Conservation (phyloP, 1,140 invertebrate species). For the Drosophila asahinai region DNA sequence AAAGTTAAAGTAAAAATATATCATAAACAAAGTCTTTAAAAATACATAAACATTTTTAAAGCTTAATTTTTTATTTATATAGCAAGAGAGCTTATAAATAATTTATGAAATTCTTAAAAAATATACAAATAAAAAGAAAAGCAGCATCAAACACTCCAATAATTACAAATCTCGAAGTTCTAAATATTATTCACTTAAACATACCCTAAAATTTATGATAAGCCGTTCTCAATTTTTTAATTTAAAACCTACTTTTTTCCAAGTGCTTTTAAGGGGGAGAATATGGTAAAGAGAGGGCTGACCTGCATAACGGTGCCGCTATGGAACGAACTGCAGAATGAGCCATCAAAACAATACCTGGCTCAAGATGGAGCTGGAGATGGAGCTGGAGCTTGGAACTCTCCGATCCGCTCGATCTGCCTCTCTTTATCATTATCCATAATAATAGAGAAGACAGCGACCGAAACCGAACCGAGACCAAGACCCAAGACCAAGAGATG, state of each 20-base stretch:
- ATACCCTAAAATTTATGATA: neutral
- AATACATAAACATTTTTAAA: too few relatives aligned
- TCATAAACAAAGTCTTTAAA: too few relatives aligned
- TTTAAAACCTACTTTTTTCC: neutral
- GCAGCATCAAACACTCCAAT: neutral
- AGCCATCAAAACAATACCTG: conserved; percentile 31
- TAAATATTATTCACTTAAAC: neutral
- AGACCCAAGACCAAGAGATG: conserved; percentile 28
- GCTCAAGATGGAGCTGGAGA: neutral
- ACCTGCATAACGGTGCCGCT: conserved; percentile 77
- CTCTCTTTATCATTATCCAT: conserved; percentile 76
- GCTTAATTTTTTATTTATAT: too few relatives aligned
- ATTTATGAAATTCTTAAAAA: too few relatives aligned
- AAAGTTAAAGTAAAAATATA: neutral
- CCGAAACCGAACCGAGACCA: conserved; percentile 15
- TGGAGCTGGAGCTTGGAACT: conserved; percentile 20
- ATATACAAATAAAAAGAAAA: neutral
- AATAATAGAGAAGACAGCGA: conserved; percentile 61
- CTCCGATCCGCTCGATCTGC: conserved; percentile 68
- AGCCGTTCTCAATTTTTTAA: accelerated
- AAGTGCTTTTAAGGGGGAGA: neutral
- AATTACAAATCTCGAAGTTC: neutral
- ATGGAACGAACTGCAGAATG: conserved; percentile 56
- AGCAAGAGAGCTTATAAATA: too few relatives aligned
- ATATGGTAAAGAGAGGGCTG: conserved; percentile 49